These are phyloP conservation scores for Cyphomyrus plagiostoma DNA, from an alignment of 2,113 vertebrate genomes.

Conservation along the genomic window DNA sequence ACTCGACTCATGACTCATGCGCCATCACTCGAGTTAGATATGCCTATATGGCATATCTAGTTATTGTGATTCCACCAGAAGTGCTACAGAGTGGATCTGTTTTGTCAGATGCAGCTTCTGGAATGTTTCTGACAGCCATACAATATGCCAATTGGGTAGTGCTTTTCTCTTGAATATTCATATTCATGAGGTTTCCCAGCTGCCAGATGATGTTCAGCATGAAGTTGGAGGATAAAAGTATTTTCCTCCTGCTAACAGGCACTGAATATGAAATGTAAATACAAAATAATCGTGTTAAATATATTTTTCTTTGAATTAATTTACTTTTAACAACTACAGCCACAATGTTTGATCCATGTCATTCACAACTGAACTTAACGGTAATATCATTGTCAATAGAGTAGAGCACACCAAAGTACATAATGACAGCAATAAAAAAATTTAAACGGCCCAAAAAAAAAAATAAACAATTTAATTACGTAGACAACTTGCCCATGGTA, in stretches of 20 bases:
- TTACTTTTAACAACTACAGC: not conserved
- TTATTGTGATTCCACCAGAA: not conserved
- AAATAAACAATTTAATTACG: too few relatives aligned
- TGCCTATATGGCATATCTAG: too few relatives aligned
- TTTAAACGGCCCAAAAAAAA: too few relatives aligned
- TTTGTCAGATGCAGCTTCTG: not conserved
- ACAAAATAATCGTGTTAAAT: not conserved
- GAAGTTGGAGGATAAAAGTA: not conserved
- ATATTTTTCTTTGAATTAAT: too few relatives aligned
- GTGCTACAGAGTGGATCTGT: too few relatives aligned
- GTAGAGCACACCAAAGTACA: too few relatives aligned
- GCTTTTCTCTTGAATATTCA: too few relatives aligned
- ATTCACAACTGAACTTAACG: not conserved
- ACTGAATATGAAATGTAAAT: not conserved
- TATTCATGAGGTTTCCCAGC: too few relatives aligned
- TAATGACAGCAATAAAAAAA: too few relatives aligned
- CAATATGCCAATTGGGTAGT: not conserved
- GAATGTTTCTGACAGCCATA: not conserved
- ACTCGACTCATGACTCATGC: not conserved
- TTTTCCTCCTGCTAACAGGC: not conserved
- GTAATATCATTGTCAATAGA: too few relatives aligned
- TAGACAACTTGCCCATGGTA: too few relatives aligned
- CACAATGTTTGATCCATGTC: not conserved
- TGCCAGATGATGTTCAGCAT: too few relatives aligned
- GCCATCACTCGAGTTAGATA: not conserved